Base-by-base conservation (phyloP, 2,113 vertebrate genomes). In the Meleagris gallopavo region DNA sequence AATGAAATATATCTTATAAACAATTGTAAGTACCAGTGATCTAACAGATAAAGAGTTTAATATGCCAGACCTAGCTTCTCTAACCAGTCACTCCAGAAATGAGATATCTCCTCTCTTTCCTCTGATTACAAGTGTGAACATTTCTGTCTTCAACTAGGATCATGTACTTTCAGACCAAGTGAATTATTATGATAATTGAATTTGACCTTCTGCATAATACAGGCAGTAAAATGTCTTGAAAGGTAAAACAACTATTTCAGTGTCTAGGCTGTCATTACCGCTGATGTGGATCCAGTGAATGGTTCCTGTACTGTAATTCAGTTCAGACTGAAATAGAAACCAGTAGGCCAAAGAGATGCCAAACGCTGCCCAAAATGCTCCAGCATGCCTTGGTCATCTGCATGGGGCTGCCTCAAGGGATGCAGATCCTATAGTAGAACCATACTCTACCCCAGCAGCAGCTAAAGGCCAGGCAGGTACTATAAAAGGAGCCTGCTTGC, bases 151-250 rank as follows among this genome's bases (percentile, higher is more conserved):
- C 75, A 91, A 52, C 74, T 85, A 57, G 25, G 74, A 91, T 80
- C 78, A 10, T 60, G 67, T 71, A 89, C 64, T 92, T 91, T 54
- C 66, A 76, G 58, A 78, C 52, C 54, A 91, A 91, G 38, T 88
- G 89, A 94, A 80, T 94, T 83, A 91, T 66, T 15, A 60, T 24
- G 27, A 70, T 88, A 80, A 90, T 77, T 71, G 36, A 86, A 72
- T 83, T 77, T 88, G 83, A 83, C 76, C 82, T 94, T 88, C 72
- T 88, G 79, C 69, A 75, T 81, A 86, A 78, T 40, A 91, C 94
- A 86, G 61, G 67, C 79, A 87, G 36, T 71, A 67, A 89, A 89
- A 90, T 25, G 8, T 43, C 85, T 89, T 46, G 62, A 80, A 89
- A 95, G 75, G 41, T 77, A 88, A 74, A 87, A 80, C 50, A 86